Evolutionary conservation across 2,113 vertebrate species (phyloP), one percentile per base, ranked within the genome.

Genomic region (Electrona antarctica): DNA sequence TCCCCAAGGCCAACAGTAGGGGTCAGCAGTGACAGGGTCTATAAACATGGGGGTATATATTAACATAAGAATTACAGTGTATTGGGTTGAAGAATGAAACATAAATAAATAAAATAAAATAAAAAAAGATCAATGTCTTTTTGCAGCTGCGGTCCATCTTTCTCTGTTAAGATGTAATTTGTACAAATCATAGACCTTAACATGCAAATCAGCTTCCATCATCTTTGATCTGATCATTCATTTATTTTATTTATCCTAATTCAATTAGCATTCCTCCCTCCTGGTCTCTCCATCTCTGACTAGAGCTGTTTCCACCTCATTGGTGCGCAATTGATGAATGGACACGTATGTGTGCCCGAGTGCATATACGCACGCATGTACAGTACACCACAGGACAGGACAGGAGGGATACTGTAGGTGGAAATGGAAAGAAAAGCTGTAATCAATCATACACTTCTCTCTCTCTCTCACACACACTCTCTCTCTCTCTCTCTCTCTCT

Each of bases 261-360:
- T 41, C 33, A 41, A 41, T 41, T 41, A 41, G 33, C 33, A 41
- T 41, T 61, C 8, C 45, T 66, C 49, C 21, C 9, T 47, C 45
- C 64, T 28, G 67, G 45, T 72, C 15, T 47, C 41, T 64, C 41
- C 15, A 5, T 47, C 29, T 60, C 67, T 66, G 51, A 63, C 76
- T 58, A 59, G 73, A 55, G 77, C 60, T 62, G 9, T 52, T 72
- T 75, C 63, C 64, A 60, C 45, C 8, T 12, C 49, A 41, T 60
- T 61, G 47, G 45, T 47, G 64, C 61, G 78, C 60, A 29, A 6
- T 64, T 63, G 72, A 80, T 78, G 64, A 81, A 76, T 69, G 62
- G 52, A 15, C 67, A 51, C 13, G 52, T 41, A 6, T 41, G 57
- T 41, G 33, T 41, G 33, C 5, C 33, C 33, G 5, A 3, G 33